Percentiles rank a stretch among this genome's conserved stretches.
phyloP scores from a whole-genome alignment of 2,888 invertebrate species.

The Drosophila infuscata region DNA sequence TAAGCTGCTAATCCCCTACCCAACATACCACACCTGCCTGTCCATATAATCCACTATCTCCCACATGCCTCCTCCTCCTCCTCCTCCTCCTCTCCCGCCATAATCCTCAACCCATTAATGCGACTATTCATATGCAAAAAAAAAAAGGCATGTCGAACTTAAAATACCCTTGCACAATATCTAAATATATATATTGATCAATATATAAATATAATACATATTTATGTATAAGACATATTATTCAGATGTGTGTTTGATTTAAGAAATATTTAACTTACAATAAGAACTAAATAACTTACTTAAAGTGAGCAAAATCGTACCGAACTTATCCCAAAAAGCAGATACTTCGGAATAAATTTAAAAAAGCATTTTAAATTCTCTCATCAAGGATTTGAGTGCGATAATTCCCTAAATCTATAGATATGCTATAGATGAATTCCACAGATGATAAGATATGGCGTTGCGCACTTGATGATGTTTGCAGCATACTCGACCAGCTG shows the following conservation, averaged over 20 bases:
- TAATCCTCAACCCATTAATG: conserved; percentile 21
- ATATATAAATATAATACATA: neutral
- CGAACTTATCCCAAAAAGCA: neutral
- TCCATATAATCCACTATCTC: neutral
- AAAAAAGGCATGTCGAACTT: neutral
- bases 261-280: neutral
- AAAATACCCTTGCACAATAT: conserved; percentile 13
- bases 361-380: neutral
- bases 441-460: neutral
- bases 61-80: neutral
- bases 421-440: neutral
- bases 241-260: neutral
- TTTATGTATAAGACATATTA: neutral
- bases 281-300: neutral
- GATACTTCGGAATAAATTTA: neutral
- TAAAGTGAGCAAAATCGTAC: neutral
- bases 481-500: neutral
- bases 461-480: neutral
- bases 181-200: neutral
- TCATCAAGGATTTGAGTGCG: neutral
- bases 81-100: neutral
- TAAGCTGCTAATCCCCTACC: neutral
- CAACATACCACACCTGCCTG: neutral
- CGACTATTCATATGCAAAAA: conserved; percentile 28
- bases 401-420: neutral